phyloP scores from a whole-genome alignment of 2,888 invertebrate species.

The Bembecia ichneumoniformis region DNA sequence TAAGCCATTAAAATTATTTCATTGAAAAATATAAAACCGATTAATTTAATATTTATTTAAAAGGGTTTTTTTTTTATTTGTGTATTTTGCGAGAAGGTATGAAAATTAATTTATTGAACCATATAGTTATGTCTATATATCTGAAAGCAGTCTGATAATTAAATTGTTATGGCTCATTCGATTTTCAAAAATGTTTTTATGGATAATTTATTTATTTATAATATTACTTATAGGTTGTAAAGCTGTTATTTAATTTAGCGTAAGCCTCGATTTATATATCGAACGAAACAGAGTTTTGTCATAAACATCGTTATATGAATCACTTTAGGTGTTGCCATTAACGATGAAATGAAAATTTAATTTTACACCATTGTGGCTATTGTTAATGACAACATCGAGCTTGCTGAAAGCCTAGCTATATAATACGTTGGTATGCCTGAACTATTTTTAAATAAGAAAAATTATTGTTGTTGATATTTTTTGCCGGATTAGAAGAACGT shows the following conservation, averaged over 20 bases:
- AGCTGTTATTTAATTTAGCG: conserved; percentile 41
- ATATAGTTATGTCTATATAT: too few species aligned
- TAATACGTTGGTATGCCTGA: conserved; percentile 29
- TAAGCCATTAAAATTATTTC: too few species aligned
- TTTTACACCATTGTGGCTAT: too few species aligned
- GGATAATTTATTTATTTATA: conserved; percentile 56
- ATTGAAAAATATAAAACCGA: not conserved
- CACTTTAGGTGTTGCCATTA: conserved; percentile 23
- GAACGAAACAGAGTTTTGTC: conserved; percentile 18
- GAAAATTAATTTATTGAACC: too few species aligned
- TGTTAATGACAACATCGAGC: conserved; percentile 21
- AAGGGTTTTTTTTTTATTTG: not conserved
- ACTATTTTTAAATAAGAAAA: conserved; percentile 41
- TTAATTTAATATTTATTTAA: not conserved
- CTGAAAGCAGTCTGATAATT: conserved; percentile 48
- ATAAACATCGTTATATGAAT: conserved; percentile 29
- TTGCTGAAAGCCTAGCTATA: conserved; percentile 14
- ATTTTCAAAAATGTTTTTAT: conserved; percentile 41
- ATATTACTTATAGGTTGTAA: conserved; percentile 25
- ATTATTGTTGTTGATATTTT: conserved; percentile 57
- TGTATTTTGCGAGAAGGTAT: too few species aligned
- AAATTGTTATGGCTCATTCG: conserved; percentile 61
- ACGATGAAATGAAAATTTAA: conserved; percentile 4
- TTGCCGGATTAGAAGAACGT: conserved; percentile 52
- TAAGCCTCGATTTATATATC: not conserved